Evolutionary conservation across 2,888 invertebrate species (phyloP), one percentile per base, ranked within the genome.

Genomic region (Argynnis bischoffii): DNA sequence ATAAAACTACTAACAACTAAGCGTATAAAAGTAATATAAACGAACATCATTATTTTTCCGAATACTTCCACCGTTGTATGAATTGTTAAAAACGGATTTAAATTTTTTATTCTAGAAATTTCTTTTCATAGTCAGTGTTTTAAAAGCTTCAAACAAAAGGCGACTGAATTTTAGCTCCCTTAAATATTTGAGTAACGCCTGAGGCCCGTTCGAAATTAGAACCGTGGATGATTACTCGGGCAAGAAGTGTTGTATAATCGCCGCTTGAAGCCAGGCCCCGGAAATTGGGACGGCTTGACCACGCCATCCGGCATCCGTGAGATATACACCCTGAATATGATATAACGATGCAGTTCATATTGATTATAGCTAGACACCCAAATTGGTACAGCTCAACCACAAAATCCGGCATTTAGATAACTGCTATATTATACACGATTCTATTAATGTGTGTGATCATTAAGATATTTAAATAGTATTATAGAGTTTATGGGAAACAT

Each of bases 271-370:
- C 68, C 65, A 59, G 69, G 56, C 31, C 73, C 79, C 86, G 88
- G 88, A 88, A 87, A 88, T 88, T 87, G 86, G 82, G 78, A 77
- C 77, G 78, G 81, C 80, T 80, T 77, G 78, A 77, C 80, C 80
- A 75, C 77, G 71, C 75, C 76, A 77, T 78, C 76, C 79, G 72
- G 77, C 60, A 50, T 60, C 41, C 31, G 18, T 6, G 46, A 57
- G 35, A 59, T 41, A 65, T 16, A 51, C 50, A 47, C n/a, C 54
- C 26, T 15, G 31, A 35, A 41, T 60, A 55, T 61, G 54, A 66
- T 66, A 66, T 55, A 18, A 21, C 55, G 31, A 48, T 47, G 54
- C 66, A 66, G 60, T 65, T 66, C 60, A 66, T 66, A 66, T 61
- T 60, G 66, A 66, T 66, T 60, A 63, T 46, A 63, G 35, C 60